A percentile compares a stretch with the other conserved stretches of the same genome.
Evolutionary conservation across 2,888 invertebrate genomes (phyloP).

Genomic region (Caradrina kadenii): DNA sequence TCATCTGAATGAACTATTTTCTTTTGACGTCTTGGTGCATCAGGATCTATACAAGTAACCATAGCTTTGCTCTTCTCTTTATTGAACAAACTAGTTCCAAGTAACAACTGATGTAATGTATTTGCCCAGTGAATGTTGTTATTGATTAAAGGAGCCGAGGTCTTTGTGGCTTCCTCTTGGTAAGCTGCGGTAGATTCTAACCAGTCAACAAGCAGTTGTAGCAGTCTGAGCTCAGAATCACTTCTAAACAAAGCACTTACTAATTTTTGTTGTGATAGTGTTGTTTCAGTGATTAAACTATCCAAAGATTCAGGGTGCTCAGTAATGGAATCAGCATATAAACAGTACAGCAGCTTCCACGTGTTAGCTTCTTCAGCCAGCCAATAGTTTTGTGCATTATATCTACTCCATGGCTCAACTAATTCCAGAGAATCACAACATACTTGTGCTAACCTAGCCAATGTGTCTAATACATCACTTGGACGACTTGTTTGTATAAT

Average conservation of each 20-base stretch:
- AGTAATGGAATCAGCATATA: slow-evolving; percentile 95
- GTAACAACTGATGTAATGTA: slow-evolving; percentile 94
- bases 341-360: slow-evolving; percentile 95
- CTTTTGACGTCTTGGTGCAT: slow-evolving; percentile 95
- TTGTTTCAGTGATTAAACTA: slow-evolving; percentile 81
- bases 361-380: slow-evolving; percentile 96
- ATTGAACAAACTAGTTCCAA: slow-evolving; percentile 86
- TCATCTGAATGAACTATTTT: slow-evolving; percentile 96
- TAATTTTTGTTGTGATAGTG: slow-evolving; percentile 82
- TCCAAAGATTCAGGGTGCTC: slow-evolving; percentile 90
- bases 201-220: slow-evolving; percentile 98
- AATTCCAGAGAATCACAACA: slow-evolving; percentile 91
- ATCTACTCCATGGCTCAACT: slow-evolving; percentile 87
- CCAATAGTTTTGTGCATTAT: slow-evolving; percentile 89
- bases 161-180: slow-evolving; percentile 91
- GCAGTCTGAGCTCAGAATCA: slow-evolving; percentile 91
- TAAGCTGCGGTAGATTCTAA: slow-evolving; percentile 96
- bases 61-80: slow-evolving; percentile 84
- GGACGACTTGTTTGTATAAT: slow-evolving; percentile 84
- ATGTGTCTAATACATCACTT: slow-evolving; percentile 90
- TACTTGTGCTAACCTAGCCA: slow-evolving; percentile 91
- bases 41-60: slow-evolving; percentile 95
- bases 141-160: slow-evolving; percentile 83
- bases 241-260: slow-evolving; percentile 83
- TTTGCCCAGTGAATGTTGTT: slow-evolving; percentile 97